A percentile compares a stretch with the other conserved stretches of the same genome.
phyloP scores from a whole-genome alignment of 2,113 vertebrate species.

The Psettodes erumei region DNA sequence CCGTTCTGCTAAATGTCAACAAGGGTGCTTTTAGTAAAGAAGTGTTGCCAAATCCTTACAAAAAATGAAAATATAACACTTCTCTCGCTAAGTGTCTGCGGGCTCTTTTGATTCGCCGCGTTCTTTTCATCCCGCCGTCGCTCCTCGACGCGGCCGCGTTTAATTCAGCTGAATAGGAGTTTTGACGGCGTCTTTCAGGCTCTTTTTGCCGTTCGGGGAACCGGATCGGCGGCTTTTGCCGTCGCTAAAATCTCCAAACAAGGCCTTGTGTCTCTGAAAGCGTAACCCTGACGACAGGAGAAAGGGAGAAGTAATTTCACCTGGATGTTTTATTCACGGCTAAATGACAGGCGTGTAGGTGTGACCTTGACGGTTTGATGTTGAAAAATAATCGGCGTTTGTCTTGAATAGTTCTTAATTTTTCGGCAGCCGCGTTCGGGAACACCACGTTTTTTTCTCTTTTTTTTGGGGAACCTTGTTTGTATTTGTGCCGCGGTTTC shows the following conservation, averaged over 20 bases:
- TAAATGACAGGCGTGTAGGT: background rate
- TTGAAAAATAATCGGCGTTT: background rate
- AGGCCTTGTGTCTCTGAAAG: background rate
- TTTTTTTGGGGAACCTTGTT: background rate
- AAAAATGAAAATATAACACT: background rate
- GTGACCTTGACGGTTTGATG: background rate
- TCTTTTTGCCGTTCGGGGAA: background rate
- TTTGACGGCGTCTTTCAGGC: too few relatives aligned
- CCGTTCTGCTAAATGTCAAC: too few relatives aligned
- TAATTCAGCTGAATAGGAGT: background rate
- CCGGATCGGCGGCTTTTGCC: background rate
- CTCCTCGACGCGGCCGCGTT: background rate
- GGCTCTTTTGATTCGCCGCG: background rate
- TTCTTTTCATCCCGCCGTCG: background rate
- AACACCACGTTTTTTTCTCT: background rate
- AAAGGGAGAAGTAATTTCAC: background rate
- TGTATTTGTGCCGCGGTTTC: background rate
- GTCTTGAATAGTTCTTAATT: background rate
- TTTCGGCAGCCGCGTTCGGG: background rate
- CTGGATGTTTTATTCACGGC: background rate
- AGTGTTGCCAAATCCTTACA: background rate
- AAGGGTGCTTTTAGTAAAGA: too few relatives aligned
- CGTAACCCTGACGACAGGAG: background rate
- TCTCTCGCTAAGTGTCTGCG: background rate
- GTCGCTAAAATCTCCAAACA: background rate